Base-by-base conservation (phyloP, 2,113 vertebrate species). In the Channa argus region DNA sequence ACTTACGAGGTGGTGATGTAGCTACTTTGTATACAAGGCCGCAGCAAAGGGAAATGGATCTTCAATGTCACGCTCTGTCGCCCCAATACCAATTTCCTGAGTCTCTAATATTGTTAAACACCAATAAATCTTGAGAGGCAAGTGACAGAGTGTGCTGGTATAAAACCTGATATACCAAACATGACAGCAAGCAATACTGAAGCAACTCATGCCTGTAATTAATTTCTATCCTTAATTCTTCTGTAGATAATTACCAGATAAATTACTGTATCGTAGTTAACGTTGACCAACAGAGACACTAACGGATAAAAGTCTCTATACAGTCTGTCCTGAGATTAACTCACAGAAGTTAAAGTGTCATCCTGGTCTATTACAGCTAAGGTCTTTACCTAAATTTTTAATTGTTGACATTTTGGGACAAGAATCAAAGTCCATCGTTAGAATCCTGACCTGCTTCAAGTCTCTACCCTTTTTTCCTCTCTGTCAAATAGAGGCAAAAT, bases 151-250 rank as follows among this genome's bases (percentile, higher is more conserved):
- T 79, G 83, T 86, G 84, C 36, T 89, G 87, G 86, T 84, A 92
- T 91, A 79, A 85, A 94, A 95, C 92, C 63, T 85, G 89, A 93
- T 86, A 86, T 85, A 93, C 91, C 88, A 93, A 91, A 94, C 88
- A 91, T 68, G 46, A 90, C 82, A 92, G 83, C 83, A 59, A 15
- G 72, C 63, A 79, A 79, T 89, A 77, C 86, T 87, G 78, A 92
- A 95, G 91, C 89, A 94, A 85, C 92, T 94, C 93, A 94, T 90
- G 92, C 93, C 82, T 95, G 90, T 95, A 94, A 96, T 96, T 95
- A 93, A 95, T 91, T 94, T 93, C 83, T 94, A 82, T 93, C 92
- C 91, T 95, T 94, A 94, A 94, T 94, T 91, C 78, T 49, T 14
- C 86, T 88, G 91, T 92, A 93, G 91, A 87, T 94, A 93, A 93